A percentile compares a stretch with the other conserved stretches of the same genome.
Conservation (phyloP, 2,888 invertebrate genomes). For the Limnephilus rhombicus region DNA sequence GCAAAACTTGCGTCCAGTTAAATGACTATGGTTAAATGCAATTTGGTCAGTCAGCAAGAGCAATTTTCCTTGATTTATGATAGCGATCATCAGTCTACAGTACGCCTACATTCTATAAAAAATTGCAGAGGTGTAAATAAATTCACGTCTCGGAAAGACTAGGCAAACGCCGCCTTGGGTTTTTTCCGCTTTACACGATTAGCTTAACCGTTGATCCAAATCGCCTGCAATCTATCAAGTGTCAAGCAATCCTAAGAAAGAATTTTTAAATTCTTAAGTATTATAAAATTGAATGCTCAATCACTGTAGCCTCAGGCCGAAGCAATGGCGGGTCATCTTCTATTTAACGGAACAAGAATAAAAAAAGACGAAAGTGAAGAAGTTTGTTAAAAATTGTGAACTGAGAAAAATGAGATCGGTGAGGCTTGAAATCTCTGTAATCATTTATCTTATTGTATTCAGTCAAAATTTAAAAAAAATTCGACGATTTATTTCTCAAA, state of each 20-base stretch:
- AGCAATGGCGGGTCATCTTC: neutral
- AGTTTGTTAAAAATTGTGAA: neutral
- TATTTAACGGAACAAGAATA: neutral
- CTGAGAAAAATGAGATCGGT: neutral
- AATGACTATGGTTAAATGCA: no score
- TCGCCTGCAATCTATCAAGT: neutral
- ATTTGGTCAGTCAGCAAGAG: no score
- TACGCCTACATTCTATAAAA: no score
- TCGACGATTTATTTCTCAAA: neutral
- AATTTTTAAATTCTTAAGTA: neutral
- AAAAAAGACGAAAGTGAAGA: neutral
- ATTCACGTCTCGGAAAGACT: neutral
- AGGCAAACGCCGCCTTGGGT: neutral
- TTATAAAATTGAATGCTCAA: neutral
- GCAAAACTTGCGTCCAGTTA: no score
- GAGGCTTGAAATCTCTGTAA: neutral
- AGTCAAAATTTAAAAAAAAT: neutral
- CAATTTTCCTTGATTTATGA: no score
- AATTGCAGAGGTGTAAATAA: neutral
- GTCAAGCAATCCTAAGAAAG: neutral
- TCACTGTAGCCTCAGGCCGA: neutral
- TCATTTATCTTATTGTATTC: neutral
- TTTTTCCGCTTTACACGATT: neutral
- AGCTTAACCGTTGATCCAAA: neutral
- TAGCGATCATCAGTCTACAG: no score